Conservation (phyloP, 1,140 invertebrate species). For the Bombus polaris region DNA sequence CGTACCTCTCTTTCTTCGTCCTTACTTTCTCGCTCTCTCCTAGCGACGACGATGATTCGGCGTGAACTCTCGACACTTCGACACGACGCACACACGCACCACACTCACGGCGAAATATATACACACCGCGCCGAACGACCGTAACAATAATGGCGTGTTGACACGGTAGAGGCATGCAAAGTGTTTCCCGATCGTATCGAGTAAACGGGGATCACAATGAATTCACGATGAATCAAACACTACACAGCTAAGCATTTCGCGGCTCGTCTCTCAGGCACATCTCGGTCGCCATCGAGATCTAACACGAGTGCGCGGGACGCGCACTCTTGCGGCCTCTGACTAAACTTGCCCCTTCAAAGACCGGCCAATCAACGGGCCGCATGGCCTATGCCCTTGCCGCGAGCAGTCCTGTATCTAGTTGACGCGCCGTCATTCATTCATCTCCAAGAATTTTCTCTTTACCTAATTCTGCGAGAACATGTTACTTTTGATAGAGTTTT, state of each 20-base stretch:
- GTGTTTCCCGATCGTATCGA: conserved; percentile 45
- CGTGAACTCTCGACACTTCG: conserved; percentile 61
- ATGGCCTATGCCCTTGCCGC: conserved; percentile 56
- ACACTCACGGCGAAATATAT: conserved; percentile 31
- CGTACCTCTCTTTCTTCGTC: conserved; percentile 47
- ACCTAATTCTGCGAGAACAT: neutral
- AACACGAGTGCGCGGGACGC: conserved; percentile 56
- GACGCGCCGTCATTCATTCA: conserved; percentile 54
- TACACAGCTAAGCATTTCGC: conserved; percentile 43
- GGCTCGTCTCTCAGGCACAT: conserved; percentile 56
- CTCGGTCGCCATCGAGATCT: conserved; percentile 67
- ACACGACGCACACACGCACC: conserved; percentile 58
- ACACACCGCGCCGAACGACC: conserved; percentile 31
- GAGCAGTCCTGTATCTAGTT: conserved; percentile 53
- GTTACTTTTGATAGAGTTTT: no score
- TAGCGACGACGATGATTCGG: conserved; percentile 51
- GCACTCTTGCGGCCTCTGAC: conserved; percentile 41
- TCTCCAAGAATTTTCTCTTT: conserved; percentile 26
- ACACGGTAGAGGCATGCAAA: conserved; percentile 39
- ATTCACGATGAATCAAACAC: conserved; percentile 31
- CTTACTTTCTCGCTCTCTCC: conserved; percentile 44
- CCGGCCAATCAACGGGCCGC: conserved; percentile 60
- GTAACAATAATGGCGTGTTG: conserved; percentile 10
- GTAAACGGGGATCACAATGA: conserved; percentile 7
- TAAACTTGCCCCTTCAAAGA: conserved; percentile 37